These are phyloP conservation scores for Leucoptera coffeella DNA, from an alignment of 2,888 invertebrate genomes.

Conservation along the genomic window DNA sequence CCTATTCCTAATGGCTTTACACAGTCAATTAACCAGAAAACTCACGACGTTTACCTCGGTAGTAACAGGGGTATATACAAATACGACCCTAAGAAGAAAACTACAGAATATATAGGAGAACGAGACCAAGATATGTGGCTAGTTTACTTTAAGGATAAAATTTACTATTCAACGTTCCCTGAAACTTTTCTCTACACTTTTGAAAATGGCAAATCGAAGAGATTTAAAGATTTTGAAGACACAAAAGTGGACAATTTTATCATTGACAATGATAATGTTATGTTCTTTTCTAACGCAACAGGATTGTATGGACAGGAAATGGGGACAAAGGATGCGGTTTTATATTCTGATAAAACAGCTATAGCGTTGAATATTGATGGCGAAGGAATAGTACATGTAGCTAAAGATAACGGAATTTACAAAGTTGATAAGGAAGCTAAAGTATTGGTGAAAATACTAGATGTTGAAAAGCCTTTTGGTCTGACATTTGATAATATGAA, in stretches of 20 bases:
- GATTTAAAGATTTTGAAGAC: conserved; percentile 25
- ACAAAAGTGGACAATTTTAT: conserved; percentile 26
- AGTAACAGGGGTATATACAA: conserved; percentile 26
- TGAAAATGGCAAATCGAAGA: conserved; percentile 13
- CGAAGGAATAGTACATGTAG: conserved; percentile 18
- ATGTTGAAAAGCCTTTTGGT: conserved; percentile 23
- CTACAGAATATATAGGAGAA: conserved; percentile 15
- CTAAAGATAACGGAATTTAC: conserved; percentile 21
- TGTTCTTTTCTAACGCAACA: conserved; percentile 23
- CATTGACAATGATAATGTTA: conserved; percentile 19
- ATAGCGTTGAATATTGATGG: conserved; percentile 20
- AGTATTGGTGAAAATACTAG: conserved; percentile 13
- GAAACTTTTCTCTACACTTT: conserved; percentile 20
- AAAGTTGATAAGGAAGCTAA: conserved; percentile 12
- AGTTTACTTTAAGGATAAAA: conserved; percentile 20
- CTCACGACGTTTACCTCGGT: conserved; percentile 23
- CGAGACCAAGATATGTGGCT: conserved; percentile 20
- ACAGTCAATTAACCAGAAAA: conserved; percentile 21
- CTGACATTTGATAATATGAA: conserved; percentile 27
- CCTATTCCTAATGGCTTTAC: conserved; percentile 22
- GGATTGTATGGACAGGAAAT: conserved; percentile 23
- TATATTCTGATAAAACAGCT: conserved; percentile 11
- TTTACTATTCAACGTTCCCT: conserved; percentile 25
- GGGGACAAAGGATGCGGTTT: conserved; percentile 16
- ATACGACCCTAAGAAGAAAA: conserved; percentile 17